Evolutionary conservation across 2,797 vertebrate genomes (phyloP), one percentile per base, ranked within the genome.

Genomic region (Smutsia temminckii): DNA sequence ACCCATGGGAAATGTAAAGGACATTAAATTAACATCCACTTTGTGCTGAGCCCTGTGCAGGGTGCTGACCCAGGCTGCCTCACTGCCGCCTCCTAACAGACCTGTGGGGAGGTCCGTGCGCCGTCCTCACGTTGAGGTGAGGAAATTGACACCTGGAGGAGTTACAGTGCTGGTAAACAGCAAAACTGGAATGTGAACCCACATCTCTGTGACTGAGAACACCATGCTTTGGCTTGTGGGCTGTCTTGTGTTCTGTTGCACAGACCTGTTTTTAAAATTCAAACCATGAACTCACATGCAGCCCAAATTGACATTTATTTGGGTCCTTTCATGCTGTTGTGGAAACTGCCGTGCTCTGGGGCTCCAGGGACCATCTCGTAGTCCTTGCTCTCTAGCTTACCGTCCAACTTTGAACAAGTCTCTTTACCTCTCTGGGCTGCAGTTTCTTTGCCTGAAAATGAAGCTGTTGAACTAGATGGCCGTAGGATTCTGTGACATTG

Each of bases 51-150:
- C 20, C 4, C n/a, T 4, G 61, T 9, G 6, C 59, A 46, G 63
- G n/a, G 57, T 6, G 23, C 32, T 32, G 9, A 2, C 49, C 14
- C 20, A 17, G 6, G 14, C 25, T 1, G 3, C 63, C 77, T 85
- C 40, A 0, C 17, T 71, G 20, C 23, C 5, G 69, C 49, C 42
- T 81, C 11, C 2, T 6, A n/a, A 37, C 0, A 53, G 64, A 14
- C 53, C 72, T 25, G 0, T 0, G n/a, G 46, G 16, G 66, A 77
- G n/a, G 8, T 0, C 7, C 18, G 8, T 1, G 5, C 23, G 18
- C 25, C 6, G 4, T 10, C 23, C 61, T 40, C 14, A 5, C 34
- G 83, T 16, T n/a, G 53, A 42, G 74, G 78, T 4, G 25, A 27
- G 75, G 75, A 32, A 37, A 21, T 46, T 69, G 18, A 63, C 11